Base-by-base conservation (phyloP, 2,113 vertebrate species). In the Apodemus speciosus region DNA sequence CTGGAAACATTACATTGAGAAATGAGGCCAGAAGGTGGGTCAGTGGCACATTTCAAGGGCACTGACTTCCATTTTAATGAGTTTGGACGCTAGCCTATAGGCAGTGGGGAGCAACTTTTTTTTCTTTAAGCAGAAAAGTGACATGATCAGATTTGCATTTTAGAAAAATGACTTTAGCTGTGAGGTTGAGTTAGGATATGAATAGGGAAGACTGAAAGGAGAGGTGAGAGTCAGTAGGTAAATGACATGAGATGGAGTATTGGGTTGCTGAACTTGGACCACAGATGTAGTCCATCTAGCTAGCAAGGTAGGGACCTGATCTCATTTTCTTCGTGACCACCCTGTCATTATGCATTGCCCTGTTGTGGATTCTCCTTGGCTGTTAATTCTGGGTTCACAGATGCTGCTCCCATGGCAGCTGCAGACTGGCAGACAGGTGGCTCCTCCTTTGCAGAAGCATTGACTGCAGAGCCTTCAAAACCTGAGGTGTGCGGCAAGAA, bases 11-110 rank as follows among this genome's bases (percentile, higher is more conserved):
- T 92, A 87, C 75, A 94, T 91, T 95, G 89, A 96, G 91, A 96
- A 96, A 94, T 92, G 94, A 95, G 95, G 94, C 93, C 92, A 96
- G 91, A 92, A 96, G 95, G 91, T 91, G 85, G 87, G 87, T 93
- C 95, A 94, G 89, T 35, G 92, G 87, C 95, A 97, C 64, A 91
- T 94, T 95, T 95, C 94, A 97, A 96, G 95, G 96, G 87, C 95
- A 94, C 35, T 87, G 89, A 96, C 95, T 97, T 96, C 91, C 95
- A 96, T 96, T 96, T 94, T 96, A 97, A 97, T 96, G 95, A 97
- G 95, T 87, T 95, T 97, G 95, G 97, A 96, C 95, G 96, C 75
- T 96, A 93, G 94, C 97, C 96, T 94, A 71, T 94, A 96, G 95
- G 95, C 95, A 92, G 94, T 96, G 68, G 91, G 96, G 79, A 97